These are phyloP conservation scores for Aphrocallistes beatrix DNA, from an alignment of 37 sponge, comb jelly and placozoan genomes.

Conservation along the genomic window DNA sequence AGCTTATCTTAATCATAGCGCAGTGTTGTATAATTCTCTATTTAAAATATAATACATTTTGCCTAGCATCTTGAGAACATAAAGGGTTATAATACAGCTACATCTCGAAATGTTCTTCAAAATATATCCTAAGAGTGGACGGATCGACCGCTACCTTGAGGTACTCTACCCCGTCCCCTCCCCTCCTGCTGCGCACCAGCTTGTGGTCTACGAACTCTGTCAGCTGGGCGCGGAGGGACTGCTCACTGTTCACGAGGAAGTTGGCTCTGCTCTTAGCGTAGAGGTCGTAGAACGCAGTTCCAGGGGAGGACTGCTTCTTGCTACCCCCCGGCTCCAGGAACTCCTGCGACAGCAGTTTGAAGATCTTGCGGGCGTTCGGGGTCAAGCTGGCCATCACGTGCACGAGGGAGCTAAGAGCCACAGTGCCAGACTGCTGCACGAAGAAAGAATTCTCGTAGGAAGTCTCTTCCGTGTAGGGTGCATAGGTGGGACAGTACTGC, in stretches of 20 bases:
- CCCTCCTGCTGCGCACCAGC: conserved; percentile 52
- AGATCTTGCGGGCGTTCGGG: conserved; percentile 76
- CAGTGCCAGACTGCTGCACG: conserved; percentile 41
- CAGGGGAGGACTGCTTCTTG: conserved; percentile 25
- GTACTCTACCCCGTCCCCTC: conserved; percentile 59
- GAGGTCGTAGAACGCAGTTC: conserved; percentile 66
- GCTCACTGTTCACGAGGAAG: conserved; percentile 81
- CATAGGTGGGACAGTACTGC: conserved; percentile 72
- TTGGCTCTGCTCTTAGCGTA: conserved; percentile 70
- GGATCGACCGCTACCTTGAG: conserved; percentile 42
- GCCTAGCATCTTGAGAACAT: too few species aligned
- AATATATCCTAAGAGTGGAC: conserved; percentile 27
- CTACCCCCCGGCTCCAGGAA: conserved; percentile 44
- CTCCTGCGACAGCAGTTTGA: conserved; percentile 49
- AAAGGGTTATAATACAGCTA: too few species aligned
- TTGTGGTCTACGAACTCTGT: conserved; percentile 90
- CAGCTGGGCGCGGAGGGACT: conserved; percentile 66
- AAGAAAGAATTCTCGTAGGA: conserved; percentile 72
- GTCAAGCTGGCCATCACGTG: conserved; percentile 80
- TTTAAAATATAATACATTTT: too few species aligned
- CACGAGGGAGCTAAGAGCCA: conserved; percentile 61
- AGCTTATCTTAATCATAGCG: too few species aligned
- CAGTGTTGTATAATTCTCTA: too few species aligned
- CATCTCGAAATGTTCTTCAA: conserved; percentile 11
- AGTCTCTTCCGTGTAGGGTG: conserved; percentile 57